Conservation (phyloP, 1,140 invertebrate species). For the Drosophila bifasciata region DNA sequence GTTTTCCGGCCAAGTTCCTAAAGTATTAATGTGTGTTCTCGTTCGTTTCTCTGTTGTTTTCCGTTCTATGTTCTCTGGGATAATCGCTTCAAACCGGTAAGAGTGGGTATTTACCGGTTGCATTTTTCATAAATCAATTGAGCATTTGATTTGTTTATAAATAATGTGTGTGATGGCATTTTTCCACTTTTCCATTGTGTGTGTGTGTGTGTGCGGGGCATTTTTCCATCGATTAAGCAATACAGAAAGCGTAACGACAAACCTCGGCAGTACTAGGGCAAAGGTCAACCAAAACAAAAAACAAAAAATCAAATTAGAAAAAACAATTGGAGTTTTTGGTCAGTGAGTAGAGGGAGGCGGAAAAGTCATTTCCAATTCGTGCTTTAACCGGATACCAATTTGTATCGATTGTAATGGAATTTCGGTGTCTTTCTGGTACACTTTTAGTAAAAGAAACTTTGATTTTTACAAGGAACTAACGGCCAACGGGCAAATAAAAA, state of each 20-base stretch:
- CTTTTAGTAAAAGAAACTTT: not conserved
- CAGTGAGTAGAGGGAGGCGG: no score
- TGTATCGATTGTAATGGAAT: no score
- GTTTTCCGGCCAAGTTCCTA: conserved; percentile 52
- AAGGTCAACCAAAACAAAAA: conserved; percentile 31
- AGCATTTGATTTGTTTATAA: conserved; percentile 63
- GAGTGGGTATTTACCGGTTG: conserved; percentile 45
- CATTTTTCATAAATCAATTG: conserved; percentile 63
- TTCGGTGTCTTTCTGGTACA: no score
- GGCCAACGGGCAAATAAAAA: no score
- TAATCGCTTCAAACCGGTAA: conserved; percentile 56
- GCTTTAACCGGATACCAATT: no score
- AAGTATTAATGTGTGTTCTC: conserved; percentile 2
- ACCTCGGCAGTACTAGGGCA: conserved; percentile 17
- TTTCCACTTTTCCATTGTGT: conserved; percentile 13
- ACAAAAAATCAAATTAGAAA: conserved; percentile 6
- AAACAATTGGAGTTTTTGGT: conserved; percentile 15
- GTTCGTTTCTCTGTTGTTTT: not conserved
- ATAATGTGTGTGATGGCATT: conserved; percentile 28
- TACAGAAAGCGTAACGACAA: conserved; percentile 22
- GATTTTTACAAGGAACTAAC: not conserved
- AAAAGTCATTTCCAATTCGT: no score
- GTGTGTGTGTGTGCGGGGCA: conserved; percentile 2
- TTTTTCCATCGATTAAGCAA: conserved; percentile 44
- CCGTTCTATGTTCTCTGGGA: conserved; percentile 13